Percentiles rank a stretch among this genome's conserved stretches.
Evolutionary conservation across 2,888 invertebrate species (phyloP).

Genomic region (Diaprepes abbreviatus): DNA sequence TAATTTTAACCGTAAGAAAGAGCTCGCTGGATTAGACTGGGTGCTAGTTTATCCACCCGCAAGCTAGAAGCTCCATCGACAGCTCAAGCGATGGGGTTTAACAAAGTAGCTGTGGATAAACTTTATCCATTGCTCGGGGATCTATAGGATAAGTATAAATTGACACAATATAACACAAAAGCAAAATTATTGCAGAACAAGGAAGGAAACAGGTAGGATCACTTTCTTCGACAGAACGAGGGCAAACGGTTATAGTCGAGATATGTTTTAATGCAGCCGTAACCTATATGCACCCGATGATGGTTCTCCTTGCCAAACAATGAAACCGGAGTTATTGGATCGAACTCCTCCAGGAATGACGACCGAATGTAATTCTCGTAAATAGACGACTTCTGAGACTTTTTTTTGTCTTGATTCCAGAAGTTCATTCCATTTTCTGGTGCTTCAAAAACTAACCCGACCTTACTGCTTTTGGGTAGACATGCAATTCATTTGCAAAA

Average conservation of each 20-base stretch:
- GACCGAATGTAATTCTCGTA: slow-evolving; percentile 13
- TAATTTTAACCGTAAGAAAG: too few species aligned
- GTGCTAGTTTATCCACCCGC: slow-evolving; percentile 67
- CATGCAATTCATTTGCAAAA: slow-evolving; percentile 52
- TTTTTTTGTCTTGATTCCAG: slow-evolving; percentile 47
- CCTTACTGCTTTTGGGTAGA: slow-evolving; percentile 42
- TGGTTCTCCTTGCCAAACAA: slow-evolving; percentile 34
- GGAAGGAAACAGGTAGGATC: background rate
- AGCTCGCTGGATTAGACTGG: slow-evolving; percentile 69
- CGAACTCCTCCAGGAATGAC: slow-evolving; percentile 50
- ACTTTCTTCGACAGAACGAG: slow-evolving; percentile 8
- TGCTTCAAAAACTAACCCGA: slow-evolving; percentile 11
- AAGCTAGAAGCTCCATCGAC: slow-evolving; percentile 54
- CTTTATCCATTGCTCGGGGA: slow-evolving; percentile 27
- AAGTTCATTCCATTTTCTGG: slow-evolving; percentile 37
- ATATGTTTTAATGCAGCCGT: slow-evolving; percentile 38
- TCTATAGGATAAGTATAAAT: slow-evolving; percentile 16
- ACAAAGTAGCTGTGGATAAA: slow-evolving; percentile 31
- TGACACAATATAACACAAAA: slow-evolving; percentile 12
- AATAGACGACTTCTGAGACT: slow-evolving; percentile 38
- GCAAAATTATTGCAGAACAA: background rate
- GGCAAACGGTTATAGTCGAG: slow-evolving; percentile 51
- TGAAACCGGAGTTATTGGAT: slow-evolving; percentile 51
- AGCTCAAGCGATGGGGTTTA: slow-evolving; percentile 41
- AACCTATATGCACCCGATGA: slow-evolving; percentile 27